Percentiles rank a stretch among this genome's conserved stretches.
Evolutionary conservation across 2,888 invertebrate species (phyloP).

Genomic region (Drosophila yooni): DNA sequence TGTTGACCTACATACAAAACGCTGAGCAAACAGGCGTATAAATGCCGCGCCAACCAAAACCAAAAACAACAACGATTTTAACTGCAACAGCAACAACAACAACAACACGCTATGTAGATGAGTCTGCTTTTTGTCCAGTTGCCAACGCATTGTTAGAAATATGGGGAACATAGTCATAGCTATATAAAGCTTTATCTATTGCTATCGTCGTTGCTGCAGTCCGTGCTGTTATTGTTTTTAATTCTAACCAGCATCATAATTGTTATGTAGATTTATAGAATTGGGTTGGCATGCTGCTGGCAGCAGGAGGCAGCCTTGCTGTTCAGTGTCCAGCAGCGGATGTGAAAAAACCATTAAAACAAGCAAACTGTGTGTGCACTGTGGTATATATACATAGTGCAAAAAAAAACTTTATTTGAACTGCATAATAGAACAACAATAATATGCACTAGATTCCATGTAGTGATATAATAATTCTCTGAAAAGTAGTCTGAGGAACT

Average conservation of each 20-base stretch:
- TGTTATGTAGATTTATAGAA: slow-evolving; percentile 77
- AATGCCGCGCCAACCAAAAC: slow-evolving; percentile 69
- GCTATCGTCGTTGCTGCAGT: slow-evolving; percentile 19
- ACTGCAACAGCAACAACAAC: slow-evolving; percentile 34
- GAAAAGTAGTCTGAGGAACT: background rate
- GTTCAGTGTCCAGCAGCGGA: slow-evolving; percentile 36
- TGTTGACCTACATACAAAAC: slow-evolving; percentile 79
- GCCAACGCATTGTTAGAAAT: slow-evolving; percentile 74
- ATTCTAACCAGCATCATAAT: slow-evolving; percentile 73
- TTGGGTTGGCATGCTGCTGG: slow-evolving; percentile 48
- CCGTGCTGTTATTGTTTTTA: slow-evolving; percentile 67
- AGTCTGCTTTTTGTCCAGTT: slow-evolving; percentile 63
- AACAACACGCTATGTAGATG: slow-evolving; percentile 55
- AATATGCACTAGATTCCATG: background rate
- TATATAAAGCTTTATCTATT: slow-evolving; percentile 9
- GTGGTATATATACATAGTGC: slow-evolving; percentile 1
- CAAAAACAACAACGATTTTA: slow-evolving; percentile 38
- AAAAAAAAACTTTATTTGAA: background rate
- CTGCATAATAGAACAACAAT: background rate
- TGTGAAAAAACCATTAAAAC: slow-evolving; percentile 27
- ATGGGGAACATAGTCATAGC: slow-evolving; percentile 55
- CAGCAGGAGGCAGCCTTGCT: slow-evolving; percentile 45
- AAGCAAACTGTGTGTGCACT: slow-evolving; percentile 14
- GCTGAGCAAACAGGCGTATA: slow-evolving; percentile 78
- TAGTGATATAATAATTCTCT: background rate